phyloP scores from a whole-genome alignment of 2,797 vertebrate genomes.

The Astyanax mexicanus region DNA sequence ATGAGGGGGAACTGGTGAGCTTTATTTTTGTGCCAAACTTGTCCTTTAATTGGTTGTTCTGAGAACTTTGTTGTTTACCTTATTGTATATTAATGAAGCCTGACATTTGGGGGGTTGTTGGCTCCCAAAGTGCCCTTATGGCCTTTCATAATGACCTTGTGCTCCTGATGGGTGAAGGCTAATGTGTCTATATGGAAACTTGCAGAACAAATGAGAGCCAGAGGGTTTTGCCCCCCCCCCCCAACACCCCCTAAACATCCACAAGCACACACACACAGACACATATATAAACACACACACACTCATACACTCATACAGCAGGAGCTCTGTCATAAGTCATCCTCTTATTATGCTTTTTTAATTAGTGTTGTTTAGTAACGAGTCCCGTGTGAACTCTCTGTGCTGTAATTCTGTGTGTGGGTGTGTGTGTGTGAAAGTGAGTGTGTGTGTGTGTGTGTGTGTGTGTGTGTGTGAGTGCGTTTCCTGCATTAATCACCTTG shows the following conservation, averaged over 20 bases:
- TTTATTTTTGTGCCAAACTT: neutral
- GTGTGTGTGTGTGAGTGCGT: conserved; percentile 17
- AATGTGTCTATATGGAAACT: conserved; percentile 42
- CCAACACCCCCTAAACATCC: neutral
- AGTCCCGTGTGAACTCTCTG: conserved; percentile 74
- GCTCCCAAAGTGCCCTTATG: conserved; percentile 44
- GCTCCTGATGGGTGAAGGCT: conserved; percentile 49
- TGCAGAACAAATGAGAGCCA: conserved; percentile 33
- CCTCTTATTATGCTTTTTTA: conserved; percentile 80
- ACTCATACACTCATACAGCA: conserved; percentile 50
- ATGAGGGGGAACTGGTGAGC: neutral
- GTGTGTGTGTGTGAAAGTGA: conserved; percentile 44
- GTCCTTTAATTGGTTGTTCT: conserved; percentile 24
- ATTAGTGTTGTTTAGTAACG: conserved; percentile 78
- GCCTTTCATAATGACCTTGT: conserved; percentile 40
- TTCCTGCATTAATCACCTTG: conserved; percentile 76
- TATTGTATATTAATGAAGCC: conserved; percentile 75
- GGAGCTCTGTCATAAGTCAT: conserved; percentile 78
- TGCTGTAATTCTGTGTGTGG: conserved; percentile 54
- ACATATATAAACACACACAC: neutral
- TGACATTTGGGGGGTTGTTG: conserved; percentile 71
- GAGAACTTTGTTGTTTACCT: conserved; percentile 76
- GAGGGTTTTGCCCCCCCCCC: conserved; percentile 18
- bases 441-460: conserved; percentile 33
- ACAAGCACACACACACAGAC: conserved; percentile 24